Evolutionary conservation across 2,888 invertebrate species (phyloP).

Genomic region (Gari tellinella): DNA sequence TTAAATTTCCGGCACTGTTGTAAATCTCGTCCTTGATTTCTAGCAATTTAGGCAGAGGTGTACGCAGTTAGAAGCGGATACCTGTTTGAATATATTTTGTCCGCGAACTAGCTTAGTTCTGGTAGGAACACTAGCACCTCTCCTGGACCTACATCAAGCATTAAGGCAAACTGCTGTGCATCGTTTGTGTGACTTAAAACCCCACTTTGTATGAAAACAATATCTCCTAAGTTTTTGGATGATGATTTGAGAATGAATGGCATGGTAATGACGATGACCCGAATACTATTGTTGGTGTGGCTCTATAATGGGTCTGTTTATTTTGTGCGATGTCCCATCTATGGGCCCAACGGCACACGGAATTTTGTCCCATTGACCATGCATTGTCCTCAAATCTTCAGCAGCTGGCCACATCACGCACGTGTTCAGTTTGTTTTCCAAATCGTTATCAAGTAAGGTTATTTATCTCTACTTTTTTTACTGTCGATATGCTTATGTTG

Average conservation of each 20-base stretch:
- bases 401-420: background rate
- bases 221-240: constrained; percentile 16
- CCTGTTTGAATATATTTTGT: constrained; percentile 21
- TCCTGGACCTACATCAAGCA: constrained; percentile 12
- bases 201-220: constrained; percentile 12
- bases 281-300: constrained; percentile 30
- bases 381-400: background rate
- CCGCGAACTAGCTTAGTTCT: constrained; percentile 18
- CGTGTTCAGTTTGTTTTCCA: background rate
- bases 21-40: background rate
- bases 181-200: constrained; percentile 30
- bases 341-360: constrained; percentile 12
- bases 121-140: constrained; percentile 11
- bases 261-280: constrained; percentile 29
- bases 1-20: constrained; percentile 8
- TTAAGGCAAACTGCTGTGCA: constrained; percentile 14
- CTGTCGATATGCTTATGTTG: background rate
- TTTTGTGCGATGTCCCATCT: constrained; percentile 14
- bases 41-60: constrained; percentile 1
- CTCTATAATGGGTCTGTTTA: constrained; percentile 21
- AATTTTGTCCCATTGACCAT: constrained; percentile 10
- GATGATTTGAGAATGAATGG: constrained; percentile 26
- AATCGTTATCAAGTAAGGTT: background rate
- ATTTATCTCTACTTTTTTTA: constrained; percentile 9
- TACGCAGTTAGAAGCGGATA: constrained; percentile 23